Conservation (phyloP, 2,113 vertebrate genomes). For the Gallinago paraguaiae region DNA sequence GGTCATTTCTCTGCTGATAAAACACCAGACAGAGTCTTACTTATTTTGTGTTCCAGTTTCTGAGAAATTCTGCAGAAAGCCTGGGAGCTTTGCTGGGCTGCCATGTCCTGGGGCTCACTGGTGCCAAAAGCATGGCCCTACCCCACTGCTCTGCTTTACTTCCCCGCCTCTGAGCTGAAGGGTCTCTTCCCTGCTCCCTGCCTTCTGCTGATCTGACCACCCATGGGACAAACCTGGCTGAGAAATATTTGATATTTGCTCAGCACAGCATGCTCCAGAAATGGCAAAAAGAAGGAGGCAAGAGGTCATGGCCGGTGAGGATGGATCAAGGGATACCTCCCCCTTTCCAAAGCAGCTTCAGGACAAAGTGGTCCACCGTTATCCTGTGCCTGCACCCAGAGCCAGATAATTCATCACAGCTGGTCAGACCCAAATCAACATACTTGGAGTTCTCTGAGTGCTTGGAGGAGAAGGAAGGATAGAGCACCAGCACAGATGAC, state of each 20-base stretch:
- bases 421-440: not conserved
- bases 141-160: not conserved
- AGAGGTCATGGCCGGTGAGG: not conserved
- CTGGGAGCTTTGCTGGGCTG: not conserved
- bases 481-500: not conserved
- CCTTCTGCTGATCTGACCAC: not conserved
- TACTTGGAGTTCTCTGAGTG: accelerated
- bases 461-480: not conserved
- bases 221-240: not conserved
- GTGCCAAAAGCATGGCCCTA: not conserved
- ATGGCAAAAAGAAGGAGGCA: not conserved
- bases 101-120: accelerated
- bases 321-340: not conserved
- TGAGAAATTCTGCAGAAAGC: not conserved
- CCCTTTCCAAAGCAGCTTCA: not conserved
- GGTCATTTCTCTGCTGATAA: not conserved
- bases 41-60: not conserved
- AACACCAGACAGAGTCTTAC: not conserved
- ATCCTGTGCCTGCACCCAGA: not conserved
- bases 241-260: not conserved
- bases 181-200: not conserved
- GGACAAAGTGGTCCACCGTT: not conserved
- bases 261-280: not conserved
- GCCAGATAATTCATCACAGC: not conserved
- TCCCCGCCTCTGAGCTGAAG: not conserved